Percentiles rank a stretch among this genome's conserved stretches.
These are phyloP conservation scores for Drosophila birchii DNA, from an alignment of 2,888 invertebrate species.

Conservation along the genomic window DNA sequence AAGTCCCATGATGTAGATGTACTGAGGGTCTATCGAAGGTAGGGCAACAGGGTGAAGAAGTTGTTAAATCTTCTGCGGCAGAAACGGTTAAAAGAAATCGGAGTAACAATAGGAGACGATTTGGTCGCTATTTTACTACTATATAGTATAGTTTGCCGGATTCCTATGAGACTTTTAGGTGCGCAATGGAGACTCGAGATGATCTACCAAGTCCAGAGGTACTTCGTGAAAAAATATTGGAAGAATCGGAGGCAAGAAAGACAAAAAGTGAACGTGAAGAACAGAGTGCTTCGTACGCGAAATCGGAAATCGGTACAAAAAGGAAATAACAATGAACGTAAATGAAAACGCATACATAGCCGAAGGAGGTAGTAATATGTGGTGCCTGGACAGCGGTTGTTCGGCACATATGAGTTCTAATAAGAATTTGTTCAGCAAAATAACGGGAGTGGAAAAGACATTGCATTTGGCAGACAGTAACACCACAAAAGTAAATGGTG, in stretches of 20 bases:
- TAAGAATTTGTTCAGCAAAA: not conserved
- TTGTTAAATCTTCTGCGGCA: too few species aligned
- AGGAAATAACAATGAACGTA: not conserved
- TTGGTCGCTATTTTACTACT: not conserved
- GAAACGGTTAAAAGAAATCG: not conserved
- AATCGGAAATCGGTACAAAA: not conserved
- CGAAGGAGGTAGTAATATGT: not conserved
- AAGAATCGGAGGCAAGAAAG: not conserved
- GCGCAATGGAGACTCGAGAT: not conserved
- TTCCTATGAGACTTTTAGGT: not conserved
- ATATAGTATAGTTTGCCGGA: not conserved
- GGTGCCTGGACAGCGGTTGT: not conserved
- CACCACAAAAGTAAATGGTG: not conserved
- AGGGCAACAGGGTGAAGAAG: too few species aligned
- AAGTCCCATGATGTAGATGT: too few species aligned
- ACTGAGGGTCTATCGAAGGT: too few species aligned
- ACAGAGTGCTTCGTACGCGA: not conserved
- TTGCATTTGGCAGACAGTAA: not conserved
- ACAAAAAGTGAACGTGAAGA: not conserved
- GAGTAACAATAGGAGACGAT: not conserved
- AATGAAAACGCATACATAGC: not conserved
- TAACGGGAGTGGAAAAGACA: not conserved
- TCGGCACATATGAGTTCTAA: slow-evolving; percentile 4
- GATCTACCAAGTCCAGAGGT: not conserved
- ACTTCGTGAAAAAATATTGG: not conserved